Conservation (phyloP, 2,113 vertebrate genomes). For the Corythoichthys intestinalis region DNA sequence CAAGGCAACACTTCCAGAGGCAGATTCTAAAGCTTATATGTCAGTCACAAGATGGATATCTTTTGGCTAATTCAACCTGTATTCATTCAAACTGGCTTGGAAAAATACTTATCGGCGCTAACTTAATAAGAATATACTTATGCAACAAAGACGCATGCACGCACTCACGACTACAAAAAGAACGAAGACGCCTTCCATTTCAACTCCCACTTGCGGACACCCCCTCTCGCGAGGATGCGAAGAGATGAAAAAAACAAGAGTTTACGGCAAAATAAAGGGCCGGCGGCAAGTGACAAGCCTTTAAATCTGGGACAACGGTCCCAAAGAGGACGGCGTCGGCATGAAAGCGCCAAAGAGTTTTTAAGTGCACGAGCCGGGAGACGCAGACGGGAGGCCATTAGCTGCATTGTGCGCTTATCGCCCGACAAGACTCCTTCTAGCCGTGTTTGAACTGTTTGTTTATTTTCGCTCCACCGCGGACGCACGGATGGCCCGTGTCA, state of each 20-base stretch:
- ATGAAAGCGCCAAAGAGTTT: conserved; percentile 54
- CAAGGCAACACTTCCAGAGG: no score
- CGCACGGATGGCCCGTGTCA: conserved; percentile 17
- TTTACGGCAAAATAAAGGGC: conserved; percentile 66
- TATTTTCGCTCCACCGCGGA: conserved; percentile 26
- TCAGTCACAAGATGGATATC: neutral
- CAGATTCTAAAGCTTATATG: no score
- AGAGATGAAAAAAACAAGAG: conserved; percentile 46
- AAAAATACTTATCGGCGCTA: no score
- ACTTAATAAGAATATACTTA: neutral
- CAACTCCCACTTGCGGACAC: conserved; percentile 67
- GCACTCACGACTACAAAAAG: conserved; percentile 49
- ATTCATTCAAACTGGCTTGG: neutral
- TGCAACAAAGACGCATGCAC: conserved; percentile 23
- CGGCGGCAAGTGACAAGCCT: conserved; percentile 65
- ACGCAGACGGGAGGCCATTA: conserved; percentile 60
- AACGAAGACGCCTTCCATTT: conserved; percentile 58
- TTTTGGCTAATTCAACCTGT: neutral
- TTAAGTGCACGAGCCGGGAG: conserved; percentile 49
- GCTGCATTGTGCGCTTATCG: conserved; percentile 34
- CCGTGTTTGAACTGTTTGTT: conserved; percentile 34
- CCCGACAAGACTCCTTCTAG: conserved; percentile 36
- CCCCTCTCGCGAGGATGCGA: conserved; percentile 49
- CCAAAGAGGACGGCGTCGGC: conserved; percentile 61
- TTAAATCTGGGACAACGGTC: conserved; percentile 69